Evolutionary conservation across 2,888 invertebrate species (phyloP).

Genomic region (Synanthedon andrenaeformis): DNA sequence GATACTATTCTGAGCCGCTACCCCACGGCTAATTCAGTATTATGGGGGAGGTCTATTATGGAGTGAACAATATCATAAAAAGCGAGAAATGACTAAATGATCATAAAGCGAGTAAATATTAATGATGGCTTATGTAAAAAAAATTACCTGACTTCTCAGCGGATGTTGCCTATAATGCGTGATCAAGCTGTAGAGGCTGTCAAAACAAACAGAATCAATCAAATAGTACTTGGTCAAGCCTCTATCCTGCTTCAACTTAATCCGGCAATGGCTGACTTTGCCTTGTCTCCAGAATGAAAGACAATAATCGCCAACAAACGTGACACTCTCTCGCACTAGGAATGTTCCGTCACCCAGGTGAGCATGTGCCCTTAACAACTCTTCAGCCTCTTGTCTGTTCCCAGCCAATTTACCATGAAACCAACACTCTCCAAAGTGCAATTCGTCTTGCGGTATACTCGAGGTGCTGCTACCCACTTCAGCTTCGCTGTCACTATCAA

Average conservation of each 20-base stretch:
- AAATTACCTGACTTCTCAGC: slow-evolving; percentile 79
- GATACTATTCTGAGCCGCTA: too few species aligned
- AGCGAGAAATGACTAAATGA: too few species aligned
- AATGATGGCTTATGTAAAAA: too few species aligned
- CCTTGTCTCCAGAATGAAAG: slow-evolving; percentile 94
- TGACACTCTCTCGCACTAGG: slow-evolving; percentile 92
- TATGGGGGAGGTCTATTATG: too few species aligned
- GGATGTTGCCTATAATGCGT: slow-evolving; percentile 90
- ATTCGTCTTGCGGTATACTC: slow-evolving; percentile 84
- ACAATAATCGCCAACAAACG: slow-evolving; percentile 96
- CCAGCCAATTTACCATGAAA: slow-evolving; percentile 89
- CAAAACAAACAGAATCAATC: slow-evolving; percentile 89
- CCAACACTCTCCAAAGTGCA: slow-evolving; percentile 94
- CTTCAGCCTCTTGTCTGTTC: slow-evolving; percentile 84
- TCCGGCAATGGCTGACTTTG: slow-evolving; percentile 92
- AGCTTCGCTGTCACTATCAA: slow-evolving; percentile 72
- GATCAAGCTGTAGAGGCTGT: slow-evolving; percentile 91
- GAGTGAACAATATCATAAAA: too few species aligned
- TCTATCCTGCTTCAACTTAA: slow-evolving; percentile 88
- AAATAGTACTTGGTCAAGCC: slow-evolving; percentile 91
- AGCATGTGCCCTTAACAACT: slow-evolving; percentile 80
- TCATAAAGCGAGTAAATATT: too few species aligned
- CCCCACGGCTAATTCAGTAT: too few species aligned
- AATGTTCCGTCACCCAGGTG: slow-evolving; percentile 92
- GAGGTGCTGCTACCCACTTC: slow-evolving; percentile 66